phyloP scores from a whole-genome alignment of 2,888 invertebrate genomes.

The Mantis religiosa region DNA sequence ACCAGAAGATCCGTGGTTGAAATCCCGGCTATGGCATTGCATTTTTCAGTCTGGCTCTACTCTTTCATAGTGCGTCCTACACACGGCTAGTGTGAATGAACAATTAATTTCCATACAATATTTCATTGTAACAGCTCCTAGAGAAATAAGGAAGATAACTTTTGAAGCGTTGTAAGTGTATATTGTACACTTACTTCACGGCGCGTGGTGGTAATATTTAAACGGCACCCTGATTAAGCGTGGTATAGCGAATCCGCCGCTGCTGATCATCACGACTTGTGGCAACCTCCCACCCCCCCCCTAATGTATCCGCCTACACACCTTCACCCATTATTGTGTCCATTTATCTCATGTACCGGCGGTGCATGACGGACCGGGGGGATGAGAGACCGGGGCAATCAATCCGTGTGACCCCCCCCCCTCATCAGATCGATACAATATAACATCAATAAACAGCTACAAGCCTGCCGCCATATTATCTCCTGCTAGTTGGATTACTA shows the following conservation, averaged over 20 bases:
- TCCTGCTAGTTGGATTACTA: constrained; percentile 11
- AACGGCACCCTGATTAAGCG: too few relatives aligned
- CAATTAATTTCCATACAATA: too few relatives aligned
- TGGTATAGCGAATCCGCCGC: background rate
- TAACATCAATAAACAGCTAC: constrained; percentile 15
- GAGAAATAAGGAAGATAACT: too few relatives aligned
- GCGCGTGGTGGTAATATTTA: too few relatives aligned
- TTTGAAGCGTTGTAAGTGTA: too few relatives aligned
- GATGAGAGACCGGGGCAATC: background rate
- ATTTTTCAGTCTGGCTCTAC: too few relatives aligned
- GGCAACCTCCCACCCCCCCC: background rate
- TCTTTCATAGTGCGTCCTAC: too few relatives aligned
- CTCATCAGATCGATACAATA: constrained; percentile 10
- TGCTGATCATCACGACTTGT: background rate
- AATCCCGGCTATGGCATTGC: too few relatives aligned
- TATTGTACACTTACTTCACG: too few relatives aligned
- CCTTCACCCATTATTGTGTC: constrained; percentile 1
- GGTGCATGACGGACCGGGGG: background rate
- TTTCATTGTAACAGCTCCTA: too few relatives aligned
- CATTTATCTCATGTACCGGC: constrained; percentile 3
- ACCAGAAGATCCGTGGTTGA: too few relatives aligned
- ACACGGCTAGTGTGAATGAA: too few relatives aligned
- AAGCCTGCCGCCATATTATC: constrained; percentile 13
- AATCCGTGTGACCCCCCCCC: constrained; percentile 4
- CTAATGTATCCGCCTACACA: background rate